A percentile compares a stretch with the other conserved stretches of the same genome.
These are phyloP conservation scores for Bombus ignitus DNA, from an alignment of 1,140 invertebrate genomes.

Conservation along the genomic window DNA sequence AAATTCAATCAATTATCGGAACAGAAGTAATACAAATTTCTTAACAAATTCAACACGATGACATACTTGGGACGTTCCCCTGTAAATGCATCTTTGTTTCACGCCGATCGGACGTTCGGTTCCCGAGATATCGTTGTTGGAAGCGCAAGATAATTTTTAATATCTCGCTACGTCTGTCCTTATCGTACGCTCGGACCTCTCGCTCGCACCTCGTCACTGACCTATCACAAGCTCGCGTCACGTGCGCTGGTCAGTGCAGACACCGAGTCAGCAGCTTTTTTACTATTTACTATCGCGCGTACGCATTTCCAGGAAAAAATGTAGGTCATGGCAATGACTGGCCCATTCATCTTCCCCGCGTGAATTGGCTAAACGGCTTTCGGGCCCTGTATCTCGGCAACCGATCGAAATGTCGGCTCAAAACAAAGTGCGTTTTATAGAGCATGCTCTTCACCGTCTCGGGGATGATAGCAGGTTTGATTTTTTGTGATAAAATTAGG, in stretches of 20 bases:
- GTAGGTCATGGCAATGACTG: slow-evolving; percentile 1
- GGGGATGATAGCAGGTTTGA: fast-evolving
- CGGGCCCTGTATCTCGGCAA: not conserved
- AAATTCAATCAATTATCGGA: not conserved
- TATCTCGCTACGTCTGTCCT: not conserved
- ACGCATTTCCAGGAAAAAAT: slow-evolving; percentile 30
- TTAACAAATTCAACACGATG: fast-evolving
- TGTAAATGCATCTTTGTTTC: not conserved
- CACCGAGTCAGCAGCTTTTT: slow-evolving; percentile 8
- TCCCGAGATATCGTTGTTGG: slow-evolving; percentile 13
- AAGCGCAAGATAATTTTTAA: slow-evolving; percentile 16
- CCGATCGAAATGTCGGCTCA: not conserved
- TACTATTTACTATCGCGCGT: slow-evolving; percentile 27
- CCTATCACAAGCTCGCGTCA: not conserved
- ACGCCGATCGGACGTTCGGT: not conserved
- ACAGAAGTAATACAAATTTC: not conserved
- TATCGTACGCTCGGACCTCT: slow-evolving; percentile 9
- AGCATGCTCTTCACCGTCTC: not conserved
- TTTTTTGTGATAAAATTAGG: not conserved
- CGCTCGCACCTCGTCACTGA: slow-evolving; percentile 16
- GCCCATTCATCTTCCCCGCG: not conserved
- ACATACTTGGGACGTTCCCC: not conserved
- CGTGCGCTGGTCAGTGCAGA: slow-evolving; percentile 2
- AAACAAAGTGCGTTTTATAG: not conserved
- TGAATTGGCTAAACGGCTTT: not conserved